Evolutionary conservation across 1,140 invertebrate genomes (phyloP), one percentile per base, ranked within the genome.

Genomic region (Lerema accius): DNA sequence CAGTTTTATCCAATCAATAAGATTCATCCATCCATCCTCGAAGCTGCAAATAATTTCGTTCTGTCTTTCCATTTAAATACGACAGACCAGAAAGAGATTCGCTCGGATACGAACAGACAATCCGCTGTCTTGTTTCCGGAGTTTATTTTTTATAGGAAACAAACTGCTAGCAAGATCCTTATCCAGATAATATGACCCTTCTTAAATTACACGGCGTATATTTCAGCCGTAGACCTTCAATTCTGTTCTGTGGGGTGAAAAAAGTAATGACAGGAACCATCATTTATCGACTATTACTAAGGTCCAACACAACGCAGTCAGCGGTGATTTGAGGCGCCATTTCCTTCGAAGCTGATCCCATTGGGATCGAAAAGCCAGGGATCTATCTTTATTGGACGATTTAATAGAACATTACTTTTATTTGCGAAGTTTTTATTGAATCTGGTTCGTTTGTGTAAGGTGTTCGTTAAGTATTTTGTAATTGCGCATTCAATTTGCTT

Each of bases 361-460:
- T 64, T 68, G 66, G 49, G 49, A 23, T 23, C 19, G 50, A 15
- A 43, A 39, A 58, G 49, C 23, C 40, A 48, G 62, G 65, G 26
- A 55, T 39, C 39, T 65, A 62, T 65, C 58, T 63, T 65, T 63
- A 69, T 69, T 35, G 48, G 4, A 32, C 63, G 48, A 69, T 69
- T 69, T 69, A 64, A 63, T 63, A 65, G 37, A 59, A 65, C 63
- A 63, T 69, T 65, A 48, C 46, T 62, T 69, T 61, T 69, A 69
- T 69, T 53, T 63, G 32, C 39, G 4, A 26, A 0, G 46, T 15
- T 62, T 59, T 43, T 62, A 26, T 65, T 65, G 58, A 69, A 65
- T 62, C 42, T n/a, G 16, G 3, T 9, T 35, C 19, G 39, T 59
- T 65, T 39, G 9, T 65, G 39, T 17, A 11, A n/a, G 15, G 19